Evolutionary conservation across 2,797 vertebrate species (phyloP).

Genomic region (Paratrypauchen microcephalus): DNA sequence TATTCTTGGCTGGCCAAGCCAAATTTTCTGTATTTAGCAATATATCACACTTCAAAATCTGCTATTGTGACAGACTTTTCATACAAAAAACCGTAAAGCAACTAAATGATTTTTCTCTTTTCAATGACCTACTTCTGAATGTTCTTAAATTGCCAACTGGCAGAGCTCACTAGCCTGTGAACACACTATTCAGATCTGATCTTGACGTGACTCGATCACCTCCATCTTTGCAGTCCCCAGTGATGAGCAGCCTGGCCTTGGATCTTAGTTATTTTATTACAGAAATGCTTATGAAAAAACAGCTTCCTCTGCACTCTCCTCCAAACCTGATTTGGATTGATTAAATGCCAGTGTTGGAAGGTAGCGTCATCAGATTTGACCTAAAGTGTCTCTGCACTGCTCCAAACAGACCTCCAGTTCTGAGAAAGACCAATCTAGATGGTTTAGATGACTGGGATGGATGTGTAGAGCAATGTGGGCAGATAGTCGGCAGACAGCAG

Average conservation of each 20-base stretch:
- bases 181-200: constrained; percentile 57
- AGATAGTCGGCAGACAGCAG: constrained; percentile 21
- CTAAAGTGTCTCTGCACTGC: constrained; percentile 55
- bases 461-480: constrained; percentile 22
- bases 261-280: constrained; percentile 69
- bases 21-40: too few species aligned
- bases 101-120: background rate
- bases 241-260: constrained; percentile 59
- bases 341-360: constrained; percentile 74
- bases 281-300: constrained; percentile 63
- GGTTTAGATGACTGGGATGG: constrained; percentile 22
- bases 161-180: constrained; percentile 27
- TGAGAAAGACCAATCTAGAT: constrained; percentile 37
- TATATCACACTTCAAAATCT: too few species aligned
- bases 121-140: background rate
- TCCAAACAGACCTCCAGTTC: constrained; percentile 44
- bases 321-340: constrained; percentile 81
- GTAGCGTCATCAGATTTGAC: constrained; percentile 70
- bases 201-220: constrained; percentile 64
- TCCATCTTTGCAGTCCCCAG: constrained; percentile 57
- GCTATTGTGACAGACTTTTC: too few species aligned
- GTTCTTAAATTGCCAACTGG: background rate
- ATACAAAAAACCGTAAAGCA: too few species aligned
- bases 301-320: constrained; percentile 72
- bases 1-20: too few species aligned